phyloP scores from a whole-genome alignment of 2,113 vertebrate genomes.

The Tupaia tana region DNA sequence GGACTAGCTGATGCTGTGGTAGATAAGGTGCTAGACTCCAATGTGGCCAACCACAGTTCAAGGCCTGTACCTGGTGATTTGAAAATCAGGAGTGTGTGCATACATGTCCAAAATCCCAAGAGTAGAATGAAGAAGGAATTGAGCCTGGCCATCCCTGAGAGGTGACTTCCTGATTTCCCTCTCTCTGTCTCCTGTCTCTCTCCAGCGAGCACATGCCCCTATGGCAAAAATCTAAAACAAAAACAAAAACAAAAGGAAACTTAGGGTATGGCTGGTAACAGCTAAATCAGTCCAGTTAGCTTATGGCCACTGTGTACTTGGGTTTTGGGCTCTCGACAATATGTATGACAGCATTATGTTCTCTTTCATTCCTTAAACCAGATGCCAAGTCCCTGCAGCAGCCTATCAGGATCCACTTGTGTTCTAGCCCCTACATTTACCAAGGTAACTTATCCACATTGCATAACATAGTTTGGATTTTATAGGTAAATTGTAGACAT shows the following conservation, averaged over 20 bases:
- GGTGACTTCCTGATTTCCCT: too few species aligned
- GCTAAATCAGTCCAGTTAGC: neutral
- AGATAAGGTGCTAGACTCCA: too few species aligned
- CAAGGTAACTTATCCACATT: constrained; percentile 81
- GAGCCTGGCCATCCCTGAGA: too few species aligned
- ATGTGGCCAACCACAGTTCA: too few species aligned
- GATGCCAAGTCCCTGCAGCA: constrained; percentile 82
- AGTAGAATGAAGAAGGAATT: too few species aligned
- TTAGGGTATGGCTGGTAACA: neutral
- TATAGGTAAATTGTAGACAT: neutral
- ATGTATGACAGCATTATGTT: neutral
- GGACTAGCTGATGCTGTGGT: too few species aligned
- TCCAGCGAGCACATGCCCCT: too few species aligned
- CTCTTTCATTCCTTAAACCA: constrained; percentile 73
- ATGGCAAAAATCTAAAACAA: too few species aligned
- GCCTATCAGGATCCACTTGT: constrained; percentile 72
- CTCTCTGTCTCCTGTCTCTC: too few species aligned
- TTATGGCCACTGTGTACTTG: neutral
- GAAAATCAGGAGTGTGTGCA: too few species aligned
- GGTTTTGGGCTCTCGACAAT: neutral
- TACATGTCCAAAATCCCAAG: too few species aligned
- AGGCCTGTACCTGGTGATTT: too few species aligned
- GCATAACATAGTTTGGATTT: neutral
- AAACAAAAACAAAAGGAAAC: constrained; percentile 30
- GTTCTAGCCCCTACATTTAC: constrained; percentile 82